These are phyloP conservation scores for Masticophis lateralis DNA, from an alignment of 2,797 vertebrate genomes.

Conservation along the genomic window DNA sequence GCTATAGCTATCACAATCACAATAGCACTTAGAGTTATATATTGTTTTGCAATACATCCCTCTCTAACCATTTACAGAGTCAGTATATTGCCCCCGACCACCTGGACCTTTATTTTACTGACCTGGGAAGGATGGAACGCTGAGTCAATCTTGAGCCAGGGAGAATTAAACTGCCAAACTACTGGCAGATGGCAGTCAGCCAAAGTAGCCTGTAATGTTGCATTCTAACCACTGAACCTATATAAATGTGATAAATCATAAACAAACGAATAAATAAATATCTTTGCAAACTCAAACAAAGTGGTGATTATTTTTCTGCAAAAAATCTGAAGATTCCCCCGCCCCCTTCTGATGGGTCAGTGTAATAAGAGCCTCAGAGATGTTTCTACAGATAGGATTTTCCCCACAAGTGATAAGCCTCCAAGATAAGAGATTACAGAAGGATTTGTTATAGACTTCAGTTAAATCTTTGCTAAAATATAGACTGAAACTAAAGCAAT, in stretches of 20 bases:
- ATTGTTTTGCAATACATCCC: not conserved
- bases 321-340: too few species aligned
- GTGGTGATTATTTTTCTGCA: not conserved
- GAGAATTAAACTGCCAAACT: not conserved
- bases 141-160: not conserved
- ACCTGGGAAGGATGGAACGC: not conserved
- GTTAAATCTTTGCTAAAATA: not conserved
- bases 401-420: not conserved
- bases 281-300: not conserved
- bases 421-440: not conserved
- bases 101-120: not conserved
- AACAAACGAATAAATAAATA: too few species aligned
- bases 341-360: not conserved
- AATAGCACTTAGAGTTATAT: not conserved
- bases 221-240: not conserved
- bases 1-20: not conserved
- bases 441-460: not conserved
- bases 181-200: not conserved
- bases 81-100: not conserved
- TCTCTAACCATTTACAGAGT: not conserved
- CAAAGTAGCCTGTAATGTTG: not conserved
- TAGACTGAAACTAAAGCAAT: not conserved
- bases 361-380: not conserved
- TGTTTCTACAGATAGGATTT: not conserved
- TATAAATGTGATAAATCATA: not conserved